These are phyloP conservation scores for Leptocoma aspasia DNA, from an alignment of 2,113 vertebrate genomes.

Conservation along the genomic window DNA sequence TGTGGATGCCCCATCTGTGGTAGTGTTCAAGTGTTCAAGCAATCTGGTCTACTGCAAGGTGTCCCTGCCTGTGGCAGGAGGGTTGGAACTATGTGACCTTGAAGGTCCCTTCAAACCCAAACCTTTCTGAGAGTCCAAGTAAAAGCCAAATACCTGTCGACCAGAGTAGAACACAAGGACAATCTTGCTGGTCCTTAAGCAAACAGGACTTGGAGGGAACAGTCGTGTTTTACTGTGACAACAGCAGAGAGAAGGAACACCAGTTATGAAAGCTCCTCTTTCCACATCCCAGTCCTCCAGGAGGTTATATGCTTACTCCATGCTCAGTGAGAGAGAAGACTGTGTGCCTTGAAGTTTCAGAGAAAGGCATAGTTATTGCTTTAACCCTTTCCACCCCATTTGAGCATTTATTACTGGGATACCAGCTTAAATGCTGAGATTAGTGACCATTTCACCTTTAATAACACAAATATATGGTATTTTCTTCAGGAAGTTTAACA, in stretches of 20 bases:
- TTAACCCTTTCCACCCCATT: not conserved
- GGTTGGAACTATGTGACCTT: rapidly evolving
- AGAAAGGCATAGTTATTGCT: not conserved
- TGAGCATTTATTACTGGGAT: not conserved
- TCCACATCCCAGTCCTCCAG: not conserved
- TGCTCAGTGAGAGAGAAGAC: not conserved
- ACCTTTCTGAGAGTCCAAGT: not conserved
- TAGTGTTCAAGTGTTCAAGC: not conserved
- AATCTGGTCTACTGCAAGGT: not conserved
- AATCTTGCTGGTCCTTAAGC: not conserved
- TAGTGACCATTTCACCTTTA: not conserved
- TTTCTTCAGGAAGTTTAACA: not conserved
- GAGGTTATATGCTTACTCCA: not conserved
- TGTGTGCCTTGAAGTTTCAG: not conserved
- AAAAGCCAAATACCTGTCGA: not conserved
- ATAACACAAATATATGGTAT: not conserved
- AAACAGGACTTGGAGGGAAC: not conserved
- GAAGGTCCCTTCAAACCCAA: not conserved
- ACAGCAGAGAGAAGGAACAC: not conserved
- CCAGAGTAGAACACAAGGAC: not conserved
- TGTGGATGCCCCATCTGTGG: not conserved
- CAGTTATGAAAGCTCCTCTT: not conserved
- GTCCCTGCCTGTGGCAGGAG: not conserved
- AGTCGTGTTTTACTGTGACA: not conserved
- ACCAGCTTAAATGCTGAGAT: not conserved